Percentiles rank a stretch among this genome's conserved stretches.
phyloP scores from a whole-genome alignment of 2,113 vertebrate genomes.

The Ammodytes marinus region DNA sequence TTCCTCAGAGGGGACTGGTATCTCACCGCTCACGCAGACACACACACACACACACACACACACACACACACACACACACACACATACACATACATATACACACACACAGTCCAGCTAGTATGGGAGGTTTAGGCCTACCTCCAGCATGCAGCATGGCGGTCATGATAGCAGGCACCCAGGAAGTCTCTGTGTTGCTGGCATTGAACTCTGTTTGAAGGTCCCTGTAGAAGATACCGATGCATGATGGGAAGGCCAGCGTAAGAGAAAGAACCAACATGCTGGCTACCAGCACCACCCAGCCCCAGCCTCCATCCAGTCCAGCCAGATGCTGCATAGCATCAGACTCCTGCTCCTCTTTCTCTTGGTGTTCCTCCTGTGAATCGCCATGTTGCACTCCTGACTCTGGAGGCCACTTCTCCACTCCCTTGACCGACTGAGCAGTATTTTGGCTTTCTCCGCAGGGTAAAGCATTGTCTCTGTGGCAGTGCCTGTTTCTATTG shows the following conservation, averaged over 20 bases:
- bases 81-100: not conserved
- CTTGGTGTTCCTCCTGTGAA: not conserved
- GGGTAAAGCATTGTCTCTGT: not conserved
- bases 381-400: not conserved
- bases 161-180: conserved; percentile 12
- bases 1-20: too few species aligned
- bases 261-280: not conserved
- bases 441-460: not conserved
- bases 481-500: not conserved
- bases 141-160: not conserved
- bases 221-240: not conserved
- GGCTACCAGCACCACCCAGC: conserved; percentile 1
- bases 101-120: not conserved
- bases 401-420: not conserved
- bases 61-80: too few species aligned
- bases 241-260: not conserved
- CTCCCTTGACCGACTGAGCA: not conserved
- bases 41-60: too few species aligned
- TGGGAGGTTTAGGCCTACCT: not conserved
- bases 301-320: not conserved
- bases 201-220: conserved; percentile 6
- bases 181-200: conserved; percentile 3
- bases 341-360: not conserved
- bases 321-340: not conserved
- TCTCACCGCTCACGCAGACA: too few species aligned